These are phyloP conservation scores for Enteromius thamalakanensis DNA, from an alignment of 2,797 vertebrate genomes.

Conservation along the genomic window DNA sequence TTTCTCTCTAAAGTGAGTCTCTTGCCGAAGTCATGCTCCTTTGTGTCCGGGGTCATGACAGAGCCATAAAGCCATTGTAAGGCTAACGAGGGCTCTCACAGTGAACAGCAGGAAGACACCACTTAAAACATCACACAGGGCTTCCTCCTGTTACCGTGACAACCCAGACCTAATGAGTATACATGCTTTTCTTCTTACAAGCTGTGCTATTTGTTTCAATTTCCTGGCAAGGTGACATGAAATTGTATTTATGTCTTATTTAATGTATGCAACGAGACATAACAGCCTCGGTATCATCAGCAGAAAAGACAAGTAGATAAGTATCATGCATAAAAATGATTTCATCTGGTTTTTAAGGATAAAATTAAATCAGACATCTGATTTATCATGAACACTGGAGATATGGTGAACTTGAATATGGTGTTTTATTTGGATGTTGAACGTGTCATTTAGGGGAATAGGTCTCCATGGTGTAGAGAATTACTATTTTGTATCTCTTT, in stretches of 20 bases:
- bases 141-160: constrained; percentile 24
- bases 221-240: neutral
- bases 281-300: neutral
- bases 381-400: neutral
- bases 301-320: neutral
- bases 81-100: neutral
- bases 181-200: constrained; percentile 14
- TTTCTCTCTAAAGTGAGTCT: neutral
- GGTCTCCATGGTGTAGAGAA: neutral
- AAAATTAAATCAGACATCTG: neutral
- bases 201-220: neutral
- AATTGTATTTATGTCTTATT: neutral
- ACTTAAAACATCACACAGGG: constrained; percentile 14
- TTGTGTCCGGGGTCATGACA: neutral
- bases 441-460: neutral
- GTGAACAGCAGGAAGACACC: constrained; percentile 1
- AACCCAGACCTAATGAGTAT: constrained; percentile 9
- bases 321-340: neutral
- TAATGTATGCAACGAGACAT: neutral
- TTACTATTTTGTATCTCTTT: neutral
- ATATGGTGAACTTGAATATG: constrained; percentile 1
- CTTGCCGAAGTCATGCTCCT: constrained; percentile 2
- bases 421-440: neutral
- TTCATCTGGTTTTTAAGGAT: neutral
- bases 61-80: neutral